Conservation (phyloP, 2,888 invertebrate species). For the Sclerodermus sp. region DNA sequence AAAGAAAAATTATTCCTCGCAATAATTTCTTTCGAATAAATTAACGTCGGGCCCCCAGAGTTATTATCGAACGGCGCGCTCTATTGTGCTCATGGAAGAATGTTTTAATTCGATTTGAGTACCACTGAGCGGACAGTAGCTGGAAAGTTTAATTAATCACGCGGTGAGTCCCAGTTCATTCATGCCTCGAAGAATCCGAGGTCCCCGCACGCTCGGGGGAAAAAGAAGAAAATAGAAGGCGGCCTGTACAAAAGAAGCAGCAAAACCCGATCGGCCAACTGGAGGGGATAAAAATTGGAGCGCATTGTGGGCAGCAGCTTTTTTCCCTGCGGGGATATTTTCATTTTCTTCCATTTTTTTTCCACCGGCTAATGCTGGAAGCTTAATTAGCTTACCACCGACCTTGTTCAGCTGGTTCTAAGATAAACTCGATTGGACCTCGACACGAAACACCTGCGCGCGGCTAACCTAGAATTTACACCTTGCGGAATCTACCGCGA, state of each 20-base stretch:
- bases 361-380: constrained; percentile 43
- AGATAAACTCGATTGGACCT: too few species aligned
- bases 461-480: too few species aligned
- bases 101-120: constrained; percentile 18
- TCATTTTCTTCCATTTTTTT: constrained; percentile 35
- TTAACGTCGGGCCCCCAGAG: too few species aligned
- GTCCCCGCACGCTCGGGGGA: constrained; percentile 16
- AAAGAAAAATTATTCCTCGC: too few species aligned
- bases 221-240: constrained; percentile 9
- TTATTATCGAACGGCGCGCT: too few species aligned
- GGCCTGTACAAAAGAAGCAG: constrained; percentile 8
- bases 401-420: constrained; percentile 5
- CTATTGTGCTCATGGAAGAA: too few species aligned
- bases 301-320: constrained; percentile 37
- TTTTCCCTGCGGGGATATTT: constrained; percentile 36
- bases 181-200: constrained; percentile 40
- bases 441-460: too few species aligned
- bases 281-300: constrained; percentile 32
- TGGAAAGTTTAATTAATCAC: constrained; percentile 47
- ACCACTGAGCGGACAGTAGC: constrained; percentile 36
- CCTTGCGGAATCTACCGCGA: too few species aligned
- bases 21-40: too few species aligned
- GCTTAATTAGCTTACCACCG: constrained; percentile 45
- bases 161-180: constrained; percentile 35
- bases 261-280: constrained; percentile 16